Base-by-base conservation (phyloP, 2,113 vertebrate genomes). In the Dicrurus megarhynchus region DNA sequence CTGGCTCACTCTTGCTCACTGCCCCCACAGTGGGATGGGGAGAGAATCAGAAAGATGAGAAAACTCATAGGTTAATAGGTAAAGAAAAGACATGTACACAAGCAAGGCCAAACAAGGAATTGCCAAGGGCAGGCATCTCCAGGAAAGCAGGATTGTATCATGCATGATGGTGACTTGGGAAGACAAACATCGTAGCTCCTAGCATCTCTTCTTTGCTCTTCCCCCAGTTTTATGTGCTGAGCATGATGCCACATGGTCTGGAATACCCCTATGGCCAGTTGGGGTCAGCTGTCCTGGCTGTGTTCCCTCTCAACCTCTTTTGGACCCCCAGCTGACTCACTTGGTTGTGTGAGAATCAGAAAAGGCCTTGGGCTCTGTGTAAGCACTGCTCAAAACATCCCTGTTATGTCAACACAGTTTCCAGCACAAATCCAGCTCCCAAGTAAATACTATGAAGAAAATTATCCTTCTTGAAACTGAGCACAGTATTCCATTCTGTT, bases 1-100 rank as follows among this genome's bases (percentile, higher is more conserved):
- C 69, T 47, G 55, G 24, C 11, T 83, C 14, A 12, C 9, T 53
- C 24, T 53, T 0, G 0, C 7, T n/a, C 19, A 53, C 16, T 82
- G 11, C 33, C 16, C 19, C 39, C 13, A 22, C 8, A 13, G 30
- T 13, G 35, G 16, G 39, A 19, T 32, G 26, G 30, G 21, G 6
- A 55, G 16, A 76, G 35, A 83, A 61, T 61, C 14, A 69, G n/a
- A 55, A 41, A 69, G 27, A 14, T 76, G 87, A 47, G 55, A 83
- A 61, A 83, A 61, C 21, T 35, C 17, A 21, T 1, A 42, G 11
- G 17, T 19, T 35, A 69, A 49, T 23, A 69, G 21, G 35, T 6
- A 61, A 68, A 61, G 30, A 52, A 59, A 81, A 67, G 23, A 12
- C 17, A 17, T 19, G 13, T 12, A 28, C 9, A 46, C 44, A 57